Base-by-base conservation (phyloP, 2,888 invertebrate genomes). In the Osedax frankpressi region DNA sequence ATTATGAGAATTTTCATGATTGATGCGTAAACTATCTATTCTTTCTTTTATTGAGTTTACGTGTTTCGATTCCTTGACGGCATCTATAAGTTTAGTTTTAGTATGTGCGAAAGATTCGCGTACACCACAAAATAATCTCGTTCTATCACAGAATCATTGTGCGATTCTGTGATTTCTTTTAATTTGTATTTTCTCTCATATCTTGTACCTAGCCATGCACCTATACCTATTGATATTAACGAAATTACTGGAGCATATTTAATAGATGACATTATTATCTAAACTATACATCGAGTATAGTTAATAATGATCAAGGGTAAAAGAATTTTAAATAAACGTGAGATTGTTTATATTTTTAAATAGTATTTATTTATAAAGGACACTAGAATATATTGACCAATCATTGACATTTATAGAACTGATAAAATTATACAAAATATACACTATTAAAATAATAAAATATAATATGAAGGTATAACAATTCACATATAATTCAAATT, bases 161-260 rank as follows among this genome's bases (percentile, higher is more conserved):
- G n/a, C n/a, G n/a, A n/a, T n/a, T 44, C 44, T 6, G 19, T 44
- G 19, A 44, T 44, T 44, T 44, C 44, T 6, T 44, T 44, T 44
- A 44, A 19, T 44, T 44, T 6, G 6, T 44, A 19, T 44, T 44
- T 44, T 44, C 69, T 28, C 30, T 69, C 69, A 19, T 69, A 69
- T 30, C 69, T 69, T 26, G 69, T 29, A 69, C 69, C 69, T 19
- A 24, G 29, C 28, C 69, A 69, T 29, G 24, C 69, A 69, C 69
- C 69, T 26, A 69, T 69, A 29, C 69, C 69, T 25, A 69, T 25
- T 28, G 69, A 69, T 28, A 69, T 28, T 25, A 24, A 28, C 6
- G 69, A 69, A 6, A 69, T 44, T 44, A 44, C 44, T 44, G 44
- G 44, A 11, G 19, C 44, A 11, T 11, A 44, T 11, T 19, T 6